Evolutionary conservation across 2,888 invertebrate species (phyloP).

Genomic region (Cantharis rustica): DNA sequence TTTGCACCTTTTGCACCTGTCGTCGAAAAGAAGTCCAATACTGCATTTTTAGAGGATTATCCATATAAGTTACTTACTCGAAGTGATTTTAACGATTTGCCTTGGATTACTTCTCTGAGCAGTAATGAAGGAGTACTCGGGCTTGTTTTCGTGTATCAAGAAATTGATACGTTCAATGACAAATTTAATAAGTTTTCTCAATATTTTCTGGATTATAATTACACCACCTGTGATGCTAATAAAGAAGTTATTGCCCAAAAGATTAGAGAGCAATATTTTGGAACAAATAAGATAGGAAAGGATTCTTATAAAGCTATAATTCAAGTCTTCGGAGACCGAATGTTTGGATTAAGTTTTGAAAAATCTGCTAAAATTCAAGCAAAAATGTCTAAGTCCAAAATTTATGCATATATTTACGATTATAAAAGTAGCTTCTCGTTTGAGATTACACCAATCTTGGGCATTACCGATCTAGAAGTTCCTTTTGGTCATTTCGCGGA

Average conservation of each 20-base stretch:
- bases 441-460: neutral
- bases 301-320: neutral
- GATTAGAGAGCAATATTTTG: neutral
- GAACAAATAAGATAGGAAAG: neutral
- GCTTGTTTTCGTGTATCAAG: neutral
- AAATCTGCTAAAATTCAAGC: neutral
- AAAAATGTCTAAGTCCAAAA: neutral
- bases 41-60: slow-evolving; percentile 68
- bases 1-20: slow-evolving; percentile 44
- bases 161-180: neutral
- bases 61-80: slow-evolving; percentile 68
- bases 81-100: slow-evolving; percentile 63
- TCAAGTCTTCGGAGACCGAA: neutral
- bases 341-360: neutral
- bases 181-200: neutral
- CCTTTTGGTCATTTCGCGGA: neutral
- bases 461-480: neutral
- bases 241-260: neutral
- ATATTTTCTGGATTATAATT: neutral
- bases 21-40: slow-evolving; percentile 49
- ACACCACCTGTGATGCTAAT: neutral
- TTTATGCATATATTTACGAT: slow-evolving; percentile 5
- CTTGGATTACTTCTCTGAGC: slow-evolving; percentile 70
- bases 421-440: neutral
- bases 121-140: slow-evolving; percentile 71